Percentiles rank a stretch among this genome's conserved stretches.
phyloP scores from a whole-genome alignment of 2,113 vertebrate genomes.

The Gasterosteus nipponicus region DNA sequence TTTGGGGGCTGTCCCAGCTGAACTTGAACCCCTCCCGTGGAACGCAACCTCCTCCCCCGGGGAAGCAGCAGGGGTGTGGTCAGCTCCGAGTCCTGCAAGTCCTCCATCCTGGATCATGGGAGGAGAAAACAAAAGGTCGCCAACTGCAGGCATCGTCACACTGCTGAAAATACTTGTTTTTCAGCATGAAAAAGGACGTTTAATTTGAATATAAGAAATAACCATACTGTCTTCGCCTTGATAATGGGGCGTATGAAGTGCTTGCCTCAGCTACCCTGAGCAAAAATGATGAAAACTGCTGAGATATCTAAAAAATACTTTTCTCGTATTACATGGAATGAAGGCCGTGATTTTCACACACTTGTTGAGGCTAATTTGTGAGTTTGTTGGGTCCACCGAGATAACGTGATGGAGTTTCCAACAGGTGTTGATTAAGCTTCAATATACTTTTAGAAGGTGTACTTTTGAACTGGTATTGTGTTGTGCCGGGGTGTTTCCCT shows the following conservation, averaged over 20 bases:
- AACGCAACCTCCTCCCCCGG: slow-evolving; percentile 57
- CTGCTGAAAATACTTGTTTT: neutral
- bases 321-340: neutral
- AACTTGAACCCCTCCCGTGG: slow-evolving; percentile 51
- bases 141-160: no score
- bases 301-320: neutral
- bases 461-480: neutral
- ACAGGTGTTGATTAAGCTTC: neutral
- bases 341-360: neutral
- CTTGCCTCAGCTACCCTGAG: no score
- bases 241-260: neutral
- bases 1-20: slow-evolving; percentile 45
- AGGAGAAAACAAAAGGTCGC: neutral
- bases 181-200: neutral
- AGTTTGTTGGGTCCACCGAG: neutral
- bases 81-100: neutral
- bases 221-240: neutral
- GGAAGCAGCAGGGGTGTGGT: slow-evolving; percentile 44
- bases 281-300: neutral
- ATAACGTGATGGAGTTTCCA: neutral
- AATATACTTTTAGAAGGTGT: neutral
- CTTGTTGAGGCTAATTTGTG: neutral
- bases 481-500: neutral
- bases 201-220: neutral
- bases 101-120: slow-evolving; percentile 23